Evolutionary conservation across 2,797 vertebrate genomes (phyloP).

Genomic region (Bovichtus diacanthus): DNA sequence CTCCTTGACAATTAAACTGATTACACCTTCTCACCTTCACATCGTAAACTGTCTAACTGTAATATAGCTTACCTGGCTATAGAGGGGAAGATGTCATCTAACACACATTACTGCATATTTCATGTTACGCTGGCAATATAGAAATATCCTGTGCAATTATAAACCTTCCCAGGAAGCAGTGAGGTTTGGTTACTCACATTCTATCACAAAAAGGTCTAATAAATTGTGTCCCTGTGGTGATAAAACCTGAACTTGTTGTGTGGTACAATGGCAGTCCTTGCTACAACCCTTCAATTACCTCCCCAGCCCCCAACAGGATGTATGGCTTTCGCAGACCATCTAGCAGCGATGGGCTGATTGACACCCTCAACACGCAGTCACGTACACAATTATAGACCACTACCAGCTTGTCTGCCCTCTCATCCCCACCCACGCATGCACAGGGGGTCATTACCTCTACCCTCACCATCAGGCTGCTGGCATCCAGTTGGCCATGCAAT

Average conservation of each 20-base stretch:
- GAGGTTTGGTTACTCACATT: conserved; percentile 22
- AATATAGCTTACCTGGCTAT: conserved; percentile 14
- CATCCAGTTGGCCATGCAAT: conserved; percentile 60
- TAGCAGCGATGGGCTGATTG: conserved; percentile 48
- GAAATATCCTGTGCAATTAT: conserved; percentile 16
- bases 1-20: conserved; percentile 43
- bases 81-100: background rate
- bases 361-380: conserved; percentile 64
- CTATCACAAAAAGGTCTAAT: conserved; percentile 15
- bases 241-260: conserved; percentile 56
- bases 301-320: conserved; percentile 57
- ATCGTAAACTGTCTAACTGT: conserved; percentile 30
- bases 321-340: conserved; percentile 64
- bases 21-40: conserved; percentile 30
- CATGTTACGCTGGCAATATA: background rate
- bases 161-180: background rate
- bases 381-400: conserved; percentile 78
- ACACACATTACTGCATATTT: conserved; percentile 7
- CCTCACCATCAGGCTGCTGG: conserved; percentile 66
- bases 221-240: conserved; percentile 54
- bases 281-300: conserved; percentile 77
- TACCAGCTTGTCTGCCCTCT: conserved; percentile 62
- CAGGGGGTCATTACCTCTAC: conserved; percentile 69
- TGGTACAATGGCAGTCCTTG: conserved; percentile 43
- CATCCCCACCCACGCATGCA: conserved; percentile 66